A percentile compares a stretch with the other conserved stretches of the same genome.
Conservation (phyloP, 2,888 invertebrate genomes). For the Machimus atricapillus region DNA sequence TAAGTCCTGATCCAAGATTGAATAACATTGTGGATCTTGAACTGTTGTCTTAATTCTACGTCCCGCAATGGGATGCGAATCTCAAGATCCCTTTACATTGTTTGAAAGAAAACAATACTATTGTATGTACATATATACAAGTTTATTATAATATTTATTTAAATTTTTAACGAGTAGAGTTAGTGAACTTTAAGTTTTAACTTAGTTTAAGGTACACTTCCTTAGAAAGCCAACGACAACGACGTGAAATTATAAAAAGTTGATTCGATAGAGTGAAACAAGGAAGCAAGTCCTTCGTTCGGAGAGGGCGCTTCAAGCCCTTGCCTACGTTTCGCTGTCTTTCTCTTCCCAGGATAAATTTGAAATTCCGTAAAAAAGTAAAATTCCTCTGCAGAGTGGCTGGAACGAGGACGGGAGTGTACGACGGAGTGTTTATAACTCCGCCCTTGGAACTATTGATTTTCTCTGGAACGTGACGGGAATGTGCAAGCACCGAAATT, state of each 20-base stretch:
- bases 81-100: no score
- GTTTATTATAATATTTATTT: neutral
- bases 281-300: neutral
- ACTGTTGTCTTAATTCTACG: no score
- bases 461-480: slow-evolving; percentile 44
- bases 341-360: neutral
- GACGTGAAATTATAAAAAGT: neutral
- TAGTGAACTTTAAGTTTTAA: neutral
- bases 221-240: neutral
- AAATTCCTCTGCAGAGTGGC: slow-evolving; percentile 12
- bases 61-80: no score
- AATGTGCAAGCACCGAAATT: slow-evolving; percentile 22
- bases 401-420: neutral
- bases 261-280: neutral
- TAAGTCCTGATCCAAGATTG: no score
- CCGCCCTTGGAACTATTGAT: slow-evolving; percentile 48
- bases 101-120: no score
- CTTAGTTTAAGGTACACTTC: neutral
- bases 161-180: neutral
- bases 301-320: neutral
- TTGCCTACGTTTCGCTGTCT: neutral
- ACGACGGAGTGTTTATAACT: slow-evolving; percentile 46
- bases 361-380: slow-evolving; percentile 12
- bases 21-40: no score
- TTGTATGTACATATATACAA: no score